These are phyloP conservation scores for Clitarchus hookeri DNA, from an alignment of 2,888 invertebrate genomes.

Conservation along the genomic window DNA sequence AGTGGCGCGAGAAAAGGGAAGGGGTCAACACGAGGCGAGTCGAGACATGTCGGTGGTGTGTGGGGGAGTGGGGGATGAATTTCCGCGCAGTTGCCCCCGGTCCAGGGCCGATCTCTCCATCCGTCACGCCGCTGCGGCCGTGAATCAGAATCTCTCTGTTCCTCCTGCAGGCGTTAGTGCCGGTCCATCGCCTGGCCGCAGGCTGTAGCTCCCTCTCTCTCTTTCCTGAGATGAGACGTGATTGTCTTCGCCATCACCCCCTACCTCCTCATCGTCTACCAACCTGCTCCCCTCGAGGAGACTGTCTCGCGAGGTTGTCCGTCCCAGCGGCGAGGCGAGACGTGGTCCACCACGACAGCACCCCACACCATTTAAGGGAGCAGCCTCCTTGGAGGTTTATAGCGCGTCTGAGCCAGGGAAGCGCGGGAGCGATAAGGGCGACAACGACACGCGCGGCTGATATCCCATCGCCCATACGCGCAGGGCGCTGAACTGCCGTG, in stretches of 20 bases:
- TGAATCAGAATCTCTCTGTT: neutral
- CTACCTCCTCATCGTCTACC: neutral
- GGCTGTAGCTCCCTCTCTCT: too few relatives aligned
- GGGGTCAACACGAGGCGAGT: too few relatives aligned
- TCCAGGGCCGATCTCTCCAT: neutral
- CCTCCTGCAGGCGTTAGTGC: neutral
- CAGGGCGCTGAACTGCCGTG: too few relatives aligned
- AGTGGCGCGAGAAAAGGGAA: too few relatives aligned
- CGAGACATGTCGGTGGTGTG: neutral
- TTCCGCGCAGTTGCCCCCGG: slow-evolving; percentile 14
- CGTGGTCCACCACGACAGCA: too few relatives aligned
- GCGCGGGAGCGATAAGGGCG: too few relatives aligned
- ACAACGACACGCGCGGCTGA: too few relatives aligned
- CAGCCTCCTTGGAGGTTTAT: too few relatives aligned
- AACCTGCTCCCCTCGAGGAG: neutral
- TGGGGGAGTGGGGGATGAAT: neutral
- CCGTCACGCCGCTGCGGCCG: neutral
- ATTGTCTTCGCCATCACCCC: neutral
- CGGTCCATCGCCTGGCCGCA: neutral
- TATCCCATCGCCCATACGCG: too few relatives aligned
- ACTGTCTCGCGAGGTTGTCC: neutral
- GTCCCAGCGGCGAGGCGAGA: neutral
- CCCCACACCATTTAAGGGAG: too few relatives aligned
- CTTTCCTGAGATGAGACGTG: too few relatives aligned
- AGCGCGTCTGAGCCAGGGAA: too few relatives aligned